A percentile compares a stretch with the other conserved stretches of the same genome.
phyloP scores from a whole-genome alignment of 2,888 invertebrate species.

The Drosophila rellima region DNA sequence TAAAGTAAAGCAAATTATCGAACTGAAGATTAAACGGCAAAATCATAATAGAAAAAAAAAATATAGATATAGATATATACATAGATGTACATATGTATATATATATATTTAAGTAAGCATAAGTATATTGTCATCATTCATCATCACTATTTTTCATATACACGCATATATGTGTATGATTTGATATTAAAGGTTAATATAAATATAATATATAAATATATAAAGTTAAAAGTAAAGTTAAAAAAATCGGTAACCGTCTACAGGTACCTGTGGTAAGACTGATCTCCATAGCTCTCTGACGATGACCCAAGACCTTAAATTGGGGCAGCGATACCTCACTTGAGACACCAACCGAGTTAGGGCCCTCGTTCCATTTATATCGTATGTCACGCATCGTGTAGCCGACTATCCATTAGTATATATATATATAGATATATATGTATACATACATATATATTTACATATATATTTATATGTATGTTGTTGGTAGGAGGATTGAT shows the following conservation, averaged over 20 bases:
- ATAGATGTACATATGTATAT: conserved; percentile 36
- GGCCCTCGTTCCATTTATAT: conserved; percentile 98
- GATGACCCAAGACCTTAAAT: conserved; percentile 98
- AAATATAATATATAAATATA: conserved; percentile 36
- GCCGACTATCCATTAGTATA: conserved; percentile 90
- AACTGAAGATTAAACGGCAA: conserved; percentile 51
- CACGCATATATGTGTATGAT: conserved; percentile 22
- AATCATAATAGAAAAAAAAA: conserved; percentile 33
- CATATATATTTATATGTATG: conserved; percentile 48
- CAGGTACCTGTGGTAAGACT: conserved; percentile 97
- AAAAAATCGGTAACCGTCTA: conserved; percentile 86
- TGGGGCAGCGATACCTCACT: conserved; percentile 98
- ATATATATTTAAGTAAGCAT: conserved; percentile 27
- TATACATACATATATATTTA: conserved; percentile 20
- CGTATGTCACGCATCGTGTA: conserved; percentile 99
- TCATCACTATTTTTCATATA: conserved; percentile 44
- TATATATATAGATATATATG: conserved; percentile 21
- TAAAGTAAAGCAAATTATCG: conserved; percentile 45
- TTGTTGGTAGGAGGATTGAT: conserved; percentile 24
- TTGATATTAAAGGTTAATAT: conserved; percentile 22
- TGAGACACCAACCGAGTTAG: conserved; percentile 97
- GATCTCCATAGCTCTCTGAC: conserved; percentile 98
- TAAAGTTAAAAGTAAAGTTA: conserved; percentile 72
- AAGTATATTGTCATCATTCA: conserved; percentile 43
- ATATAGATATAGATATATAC: conserved; percentile 16